Percentiles rank a stretch among this genome's conserved stretches.
Conservation (phyloP, 2,888 invertebrate genomes). For the Meliscaeva auricollis region DNA sequence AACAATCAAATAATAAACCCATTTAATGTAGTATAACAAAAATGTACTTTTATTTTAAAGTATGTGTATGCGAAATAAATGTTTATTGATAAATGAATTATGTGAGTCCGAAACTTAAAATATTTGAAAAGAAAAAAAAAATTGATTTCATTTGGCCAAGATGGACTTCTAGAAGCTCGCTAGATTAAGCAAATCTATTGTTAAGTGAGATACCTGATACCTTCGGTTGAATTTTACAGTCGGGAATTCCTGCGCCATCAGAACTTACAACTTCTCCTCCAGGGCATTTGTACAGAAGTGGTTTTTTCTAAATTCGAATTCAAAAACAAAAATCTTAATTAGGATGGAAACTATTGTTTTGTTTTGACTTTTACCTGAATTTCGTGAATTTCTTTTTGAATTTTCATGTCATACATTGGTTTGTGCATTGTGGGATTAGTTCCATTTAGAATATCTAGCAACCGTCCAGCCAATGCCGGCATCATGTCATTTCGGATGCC, state of each 20-base stretch:
- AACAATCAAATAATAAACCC: neutral
- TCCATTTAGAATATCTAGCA: constrained; percentile 77
- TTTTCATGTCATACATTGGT: constrained; percentile 78
- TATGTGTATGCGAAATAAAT: neutral
- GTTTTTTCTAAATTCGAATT: constrained; percentile 77
- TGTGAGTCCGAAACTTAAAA: constrained; percentile 3
- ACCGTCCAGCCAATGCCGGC: constrained; percentile 77
- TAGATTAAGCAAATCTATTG: constrained; percentile 79
- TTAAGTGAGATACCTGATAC: constrained; percentile 79
- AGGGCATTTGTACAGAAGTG: constrained; percentile 78
- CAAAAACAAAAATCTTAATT: constrained; percentile 37
- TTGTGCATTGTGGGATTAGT: constrained; percentile 77
- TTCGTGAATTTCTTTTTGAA: constrained; percentile 79
- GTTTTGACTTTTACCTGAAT: constrained; percentile 78
- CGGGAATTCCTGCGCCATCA: constrained; percentile 78
- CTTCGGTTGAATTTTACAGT: constrained; percentile 77
- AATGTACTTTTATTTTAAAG: constrained; percentile 31
- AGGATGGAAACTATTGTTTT: too few species aligned
- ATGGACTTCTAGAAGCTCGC: neutral
- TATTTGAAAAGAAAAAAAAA: neutral
- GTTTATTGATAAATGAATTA: neutral
- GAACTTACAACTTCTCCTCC: constrained; percentile 79
- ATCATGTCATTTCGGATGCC: constrained; percentile 77
- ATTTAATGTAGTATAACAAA: neutral
- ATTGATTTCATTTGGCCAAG: constrained; percentile 9